Evolutionary conservation across 37 sponge, comb jelly and placozoan species (phyloP).

Genomic region (Eunapius fragilis): DNA sequence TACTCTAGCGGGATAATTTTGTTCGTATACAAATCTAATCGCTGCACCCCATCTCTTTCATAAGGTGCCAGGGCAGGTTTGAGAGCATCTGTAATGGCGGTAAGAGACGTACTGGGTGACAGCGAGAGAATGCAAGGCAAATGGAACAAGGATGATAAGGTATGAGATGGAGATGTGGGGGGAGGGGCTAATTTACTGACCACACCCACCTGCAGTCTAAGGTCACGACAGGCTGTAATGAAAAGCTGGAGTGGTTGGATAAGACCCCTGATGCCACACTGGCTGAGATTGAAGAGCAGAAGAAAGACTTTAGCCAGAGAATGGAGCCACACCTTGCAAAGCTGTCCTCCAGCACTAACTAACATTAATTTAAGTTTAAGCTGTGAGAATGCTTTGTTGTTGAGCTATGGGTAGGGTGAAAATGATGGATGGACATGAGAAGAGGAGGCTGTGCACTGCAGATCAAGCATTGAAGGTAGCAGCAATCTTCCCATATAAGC

Average conservation of each 20-base stretch:
- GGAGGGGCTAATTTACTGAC: background rate
- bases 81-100: slow-evolving; percentile 7
- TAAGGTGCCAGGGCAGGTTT: background rate
- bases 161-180: background rate
- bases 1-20: too few relatives aligned
- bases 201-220: slow-evolving; percentile 38
- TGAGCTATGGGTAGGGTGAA: background rate
- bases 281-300: slow-evolving; percentile 44
- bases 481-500: too few relatives aligned
- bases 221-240: slow-evolving; percentile 68
- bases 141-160: slow-evolving; percentile 90
- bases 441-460: too few relatives aligned
- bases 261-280: background rate
- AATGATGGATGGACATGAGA: too few relatives aligned
- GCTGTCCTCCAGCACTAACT: background rate
- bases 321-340: slow-evolving; percentile 41
- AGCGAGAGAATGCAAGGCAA: slow-evolving; percentile 74
- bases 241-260: slow-evolving; percentile 72
- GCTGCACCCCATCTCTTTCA: background rate
- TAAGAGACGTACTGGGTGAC: slow-evolving; percentile 46
- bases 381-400: background rate
- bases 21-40: too few relatives aligned
- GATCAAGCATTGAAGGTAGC: too few relatives aligned
- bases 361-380: background rate
- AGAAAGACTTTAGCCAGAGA: slow-evolving; percentile 50